Evolutionary conservation across 1,140 invertebrate species (phyloP).

Genomic region (Magallana angulata): DNA sequence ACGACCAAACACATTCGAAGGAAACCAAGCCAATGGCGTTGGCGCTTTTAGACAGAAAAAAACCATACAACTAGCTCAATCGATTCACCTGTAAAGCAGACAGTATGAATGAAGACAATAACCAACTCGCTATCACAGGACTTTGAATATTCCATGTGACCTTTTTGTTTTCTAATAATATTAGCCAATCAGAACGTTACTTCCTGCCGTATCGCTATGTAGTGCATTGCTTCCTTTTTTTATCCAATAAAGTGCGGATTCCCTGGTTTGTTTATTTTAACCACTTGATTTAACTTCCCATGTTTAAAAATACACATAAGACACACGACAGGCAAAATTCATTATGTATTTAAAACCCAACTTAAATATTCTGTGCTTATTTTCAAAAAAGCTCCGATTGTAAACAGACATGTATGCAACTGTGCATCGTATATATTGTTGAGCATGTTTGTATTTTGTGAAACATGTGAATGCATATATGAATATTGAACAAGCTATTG

Average conservation of each 20-base stretch:
- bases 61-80: slow-evolving; percentile 3
- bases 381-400: background rate
- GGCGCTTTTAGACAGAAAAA: background rate
- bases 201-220: background rate
- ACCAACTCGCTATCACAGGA: background rate
- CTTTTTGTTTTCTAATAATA: slow-evolving; percentile 32
- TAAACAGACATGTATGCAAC: slow-evolving; percentile 32
- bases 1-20: slow-evolving; percentile 25
- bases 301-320: slow-evolving; percentile 13
- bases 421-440: background rate
- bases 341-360: slow-evolving; percentile 37
- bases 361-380: slow-evolving; percentile 26
- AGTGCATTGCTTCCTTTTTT: slow-evolving; percentile 35
- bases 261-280: slow-evolving; percentile 26
- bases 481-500: background rate
- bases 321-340: slow-evolving; percentile 27
- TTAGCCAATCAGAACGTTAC: slow-evolving; percentile 20
- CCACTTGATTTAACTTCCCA: slow-evolving; percentile 35
- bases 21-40: background rate
- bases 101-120: slow-evolving; percentile 29
- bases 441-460: background rate
- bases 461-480: slow-evolving; percentile 1
- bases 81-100: slow-evolving; percentile 15
- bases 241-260: slow-evolving; percentile 13
- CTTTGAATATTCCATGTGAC: slow-evolving; percentile 35